A percentile compares a stretch with the other conserved stretches of the same genome.
Conservation (phyloP, 2,888 invertebrate genomes). For the Drosophila histrio region DNA sequence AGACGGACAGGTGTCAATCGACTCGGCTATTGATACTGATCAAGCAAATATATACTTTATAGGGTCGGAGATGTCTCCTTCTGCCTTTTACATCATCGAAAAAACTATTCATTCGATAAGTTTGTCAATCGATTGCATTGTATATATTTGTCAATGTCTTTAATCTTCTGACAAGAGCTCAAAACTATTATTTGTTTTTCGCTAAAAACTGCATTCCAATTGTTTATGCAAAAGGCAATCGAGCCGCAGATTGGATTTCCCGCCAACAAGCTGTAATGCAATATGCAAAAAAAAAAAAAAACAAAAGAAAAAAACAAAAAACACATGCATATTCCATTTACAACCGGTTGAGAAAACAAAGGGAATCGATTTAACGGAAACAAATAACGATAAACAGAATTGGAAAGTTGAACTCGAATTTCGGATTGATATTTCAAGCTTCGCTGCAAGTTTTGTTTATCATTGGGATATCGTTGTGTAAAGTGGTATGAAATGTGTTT, state of each 20-base stretch:
- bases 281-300: neutral
- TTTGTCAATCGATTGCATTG: neutral
- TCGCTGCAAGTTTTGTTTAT: neutral
- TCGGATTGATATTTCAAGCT: neutral
- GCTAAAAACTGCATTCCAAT: neutral
- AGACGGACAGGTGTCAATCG: too few relatives aligned
- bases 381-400: too few relatives aligned
- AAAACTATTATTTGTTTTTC: neutral
- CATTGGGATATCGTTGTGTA: neutral
- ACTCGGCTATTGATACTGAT: too few relatives aligned
- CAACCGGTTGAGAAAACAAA: neutral
- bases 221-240: neutral
- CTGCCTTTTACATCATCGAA: too few relatives aligned
- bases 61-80: too few relatives aligned
- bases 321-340: neutral
- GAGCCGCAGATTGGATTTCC: neutral
- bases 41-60: too few relatives aligned
- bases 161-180: neutral
- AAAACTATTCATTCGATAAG: neutral
- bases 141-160: conserved; percentile 15
- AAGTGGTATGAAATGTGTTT: neutral
- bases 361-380: neutral
- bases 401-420: neutral
- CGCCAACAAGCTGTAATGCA: neutral
- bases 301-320: neutral